These are phyloP conservation scores for Matsumyia berberina DNA, from an alignment of 2,888 invertebrate species.

Conservation along the genomic window DNA sequence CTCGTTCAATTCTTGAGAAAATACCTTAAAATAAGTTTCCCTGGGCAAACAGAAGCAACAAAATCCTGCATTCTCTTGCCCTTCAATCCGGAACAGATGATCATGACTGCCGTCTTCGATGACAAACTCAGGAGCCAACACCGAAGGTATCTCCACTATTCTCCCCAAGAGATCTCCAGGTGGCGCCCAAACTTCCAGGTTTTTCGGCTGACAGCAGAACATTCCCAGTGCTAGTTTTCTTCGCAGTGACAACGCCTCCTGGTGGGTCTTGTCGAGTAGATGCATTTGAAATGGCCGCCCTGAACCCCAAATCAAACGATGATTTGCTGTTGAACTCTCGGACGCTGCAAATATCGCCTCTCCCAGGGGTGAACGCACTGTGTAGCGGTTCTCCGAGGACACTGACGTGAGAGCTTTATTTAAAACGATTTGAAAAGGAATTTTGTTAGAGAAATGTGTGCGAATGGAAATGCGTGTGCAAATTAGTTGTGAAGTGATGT, in stretches of 20 bases:
- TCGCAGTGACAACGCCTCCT: conserved; percentile 91
- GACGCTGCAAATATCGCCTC: conserved; percentile 91
- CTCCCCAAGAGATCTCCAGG: conserved; percentile 89
- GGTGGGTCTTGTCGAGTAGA: conserved; percentile 92
- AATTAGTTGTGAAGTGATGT: background rate
- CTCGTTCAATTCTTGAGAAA: background rate
- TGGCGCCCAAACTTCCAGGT: conserved; percentile 89
- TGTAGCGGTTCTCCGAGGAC: conserved; percentile 90
- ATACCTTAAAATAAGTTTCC: conserved; percentile 81
- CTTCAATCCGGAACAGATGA: conserved; percentile 89
- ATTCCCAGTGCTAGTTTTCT: conserved; percentile 89
- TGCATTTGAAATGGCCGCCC: conserved; percentile 90
- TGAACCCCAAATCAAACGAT: conserved; percentile 89
- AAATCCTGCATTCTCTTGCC: conserved; percentile 87
- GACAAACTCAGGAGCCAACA: conserved; percentile 88
- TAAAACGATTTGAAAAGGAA: conserved; percentile 15
- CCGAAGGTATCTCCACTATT: conserved; percentile 88
- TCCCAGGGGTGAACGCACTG: conserved; percentile 89
- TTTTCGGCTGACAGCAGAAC: conserved; percentile 88
- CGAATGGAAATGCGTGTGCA: background rate
- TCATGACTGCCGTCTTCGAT: conserved; percentile 88
- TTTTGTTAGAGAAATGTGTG: conserved; percentile 3
- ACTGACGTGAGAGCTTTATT: conserved; percentile 83
- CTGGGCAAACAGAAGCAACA: conserved; percentile 85
- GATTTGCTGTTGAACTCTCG: conserved; percentile 87